Evolutionary conservation across 2,797 vertebrate genomes (phyloP), one percentile per base, ranked within the genome.

Genomic region (Myripristis murdjan): DNA sequence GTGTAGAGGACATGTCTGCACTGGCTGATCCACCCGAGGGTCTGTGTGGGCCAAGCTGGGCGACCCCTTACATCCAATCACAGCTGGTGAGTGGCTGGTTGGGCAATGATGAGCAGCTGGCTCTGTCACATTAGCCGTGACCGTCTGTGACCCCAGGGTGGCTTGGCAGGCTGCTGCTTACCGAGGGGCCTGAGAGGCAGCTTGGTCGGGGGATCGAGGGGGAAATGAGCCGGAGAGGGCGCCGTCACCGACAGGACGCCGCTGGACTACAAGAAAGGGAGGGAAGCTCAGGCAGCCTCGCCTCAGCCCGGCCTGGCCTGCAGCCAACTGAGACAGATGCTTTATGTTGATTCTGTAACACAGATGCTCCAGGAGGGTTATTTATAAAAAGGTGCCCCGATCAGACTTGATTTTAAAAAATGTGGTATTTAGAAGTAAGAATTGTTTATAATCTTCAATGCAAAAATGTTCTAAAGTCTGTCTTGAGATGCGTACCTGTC

Each of bases 71-170:
- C 88, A 92, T 86, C 82, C 78, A 79, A 74, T 79, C 89, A 71
- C 88, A 90, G 87, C 89, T 91, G 89, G 71, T 43, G 70, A 69
- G 79, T 73, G 74, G 70, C 79, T 61, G 82, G 67, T 66, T 28
- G 68, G 82, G 74, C 75, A 14, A 53, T 75, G 64, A 64, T 37
- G 69, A 89, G 81, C 90, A 91, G 86, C 91, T 92, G 93, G 83
- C 74, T 86, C 75, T 79, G 92, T 86, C 90, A 84, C 87, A 74
- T 91, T 86, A 86, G 51, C 80, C 33, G 70, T 75, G 81, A 86
- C 83, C 51, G 11, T 4, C 62, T 18, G 73, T 31, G 91, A 92
- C 89, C 92, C 70, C 56, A 3, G 65, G 75, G 78, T 58, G 76
- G 68, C 46, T 69, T 41, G 79, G 85, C 83, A 60, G 77, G 43